Evolutionary conservation across 2,113 vertebrate species (phyloP), one percentile per base, ranked within the genome.

Genomic region (Mellivora capensis): DNA sequence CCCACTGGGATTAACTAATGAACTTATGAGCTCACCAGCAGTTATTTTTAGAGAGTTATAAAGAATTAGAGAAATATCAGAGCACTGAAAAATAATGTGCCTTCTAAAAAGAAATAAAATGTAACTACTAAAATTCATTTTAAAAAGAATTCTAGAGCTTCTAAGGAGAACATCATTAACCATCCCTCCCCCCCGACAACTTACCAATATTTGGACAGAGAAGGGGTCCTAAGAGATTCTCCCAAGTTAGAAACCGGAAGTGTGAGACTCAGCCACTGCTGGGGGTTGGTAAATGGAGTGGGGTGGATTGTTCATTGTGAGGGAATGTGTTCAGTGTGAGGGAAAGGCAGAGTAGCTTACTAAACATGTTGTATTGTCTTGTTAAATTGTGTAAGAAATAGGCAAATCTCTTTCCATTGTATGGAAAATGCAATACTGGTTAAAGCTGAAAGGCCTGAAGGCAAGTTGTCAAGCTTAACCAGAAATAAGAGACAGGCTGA

Each of bases 1-100:
- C 94, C 95, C 97, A 87, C 62, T 96, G 97, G 98, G 98, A 98
- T 96, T 97, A 96, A 96, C 93, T 98, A 99, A 98, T 98, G 98
- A 99, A 98, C 81, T 98, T 98, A 96, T 96, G 96, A 98, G 97
- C 98, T 97, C 91, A 97, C 92, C 39, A 90, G 97, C 94, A 98
- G 98, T 98, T 98, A 98, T 98, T 98, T 99, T 98, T 98, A 97
- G 98, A 98, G 98, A 98, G 94, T 98, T 98, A 97, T 82, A 94
- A 87, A 98, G 97, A 96, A 94, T 98, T 95, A 98, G 96, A 97
- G 83, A 98, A 96, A 90, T 86, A 98, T 29, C 64, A 98, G 91
- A 98, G 94, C 85, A 96, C 31, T 49, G 79, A 37, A 84, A 96
- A 96, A 84, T 94, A 93, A 98, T 97, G 83, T 95, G 93, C 92